A percentile compares a stretch with the other conserved stretches of the same genome.
phyloP scores from a whole-genome alignment of 2,113 vertebrate species.

The Leiothrix lutea region DNA sequence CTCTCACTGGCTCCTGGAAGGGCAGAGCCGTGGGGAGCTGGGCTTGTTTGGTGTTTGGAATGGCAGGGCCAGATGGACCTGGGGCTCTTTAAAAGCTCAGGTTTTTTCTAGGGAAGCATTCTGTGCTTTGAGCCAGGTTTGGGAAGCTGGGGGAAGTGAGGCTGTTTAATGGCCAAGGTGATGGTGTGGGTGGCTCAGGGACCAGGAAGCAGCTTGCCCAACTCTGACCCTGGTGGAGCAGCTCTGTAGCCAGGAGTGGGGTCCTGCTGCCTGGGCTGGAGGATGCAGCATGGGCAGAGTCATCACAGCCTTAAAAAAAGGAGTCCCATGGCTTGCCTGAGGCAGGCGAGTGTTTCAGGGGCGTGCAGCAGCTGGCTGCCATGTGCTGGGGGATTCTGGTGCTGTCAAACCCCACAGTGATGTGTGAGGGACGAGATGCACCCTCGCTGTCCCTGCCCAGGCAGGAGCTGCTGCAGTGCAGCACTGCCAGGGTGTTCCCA shows the following conservation, averaged over 20 bases:
- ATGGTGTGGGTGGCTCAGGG: not conserved
- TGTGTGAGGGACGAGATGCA: accelerated
- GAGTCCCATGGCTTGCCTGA: accelerated
- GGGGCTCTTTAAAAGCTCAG: conserved; percentile 33
- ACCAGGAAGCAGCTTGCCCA: accelerated
- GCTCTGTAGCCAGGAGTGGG: accelerated
- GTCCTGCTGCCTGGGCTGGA: accelerated
- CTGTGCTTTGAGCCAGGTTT: conserved; percentile 16
- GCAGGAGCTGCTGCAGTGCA: accelerated
- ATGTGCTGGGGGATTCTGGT: accelerated
- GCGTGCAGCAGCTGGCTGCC: not conserved
- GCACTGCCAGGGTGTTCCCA: accelerated
- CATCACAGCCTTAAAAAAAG: accelerated
- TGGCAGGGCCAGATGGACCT: conserved; percentile 4
- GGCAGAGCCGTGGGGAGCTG: not conserved
- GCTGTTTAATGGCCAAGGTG: not conserved
- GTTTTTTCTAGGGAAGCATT: conserved; percentile 24
- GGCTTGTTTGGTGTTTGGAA: not conserved
- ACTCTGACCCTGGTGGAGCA: not conserved
- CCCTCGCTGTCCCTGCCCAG: not conserved
- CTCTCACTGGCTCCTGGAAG: not conserved
- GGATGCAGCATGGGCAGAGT: accelerated
- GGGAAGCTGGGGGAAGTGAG: conserved; percentile 13
- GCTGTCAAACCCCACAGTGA: not conserved
- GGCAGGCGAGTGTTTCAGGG: not conserved